Evolutionary conservation across 1,140 invertebrate genomes (phyloP), one percentile per base, ranked within the genome.

Genomic region (Drosophila miranda): DNA sequence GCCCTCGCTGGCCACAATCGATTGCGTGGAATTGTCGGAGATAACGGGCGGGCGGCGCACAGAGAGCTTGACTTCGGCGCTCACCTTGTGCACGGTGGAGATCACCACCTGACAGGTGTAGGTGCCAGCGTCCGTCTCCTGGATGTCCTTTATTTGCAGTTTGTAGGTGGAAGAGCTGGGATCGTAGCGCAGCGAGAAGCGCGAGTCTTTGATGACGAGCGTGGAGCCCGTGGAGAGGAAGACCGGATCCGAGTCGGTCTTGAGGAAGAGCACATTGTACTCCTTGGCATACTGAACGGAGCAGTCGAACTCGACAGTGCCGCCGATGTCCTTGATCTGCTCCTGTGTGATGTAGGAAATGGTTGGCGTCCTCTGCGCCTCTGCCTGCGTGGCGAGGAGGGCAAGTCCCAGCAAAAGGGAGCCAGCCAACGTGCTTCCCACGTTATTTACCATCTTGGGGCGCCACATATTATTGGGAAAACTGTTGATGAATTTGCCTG

Each of bases 341-440:
- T 97, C 95, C 89, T 97, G 96, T 1, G 96, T 96, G 71, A 98
- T 98, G 70, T 96, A 96, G 0, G 96, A 97, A 82, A 98, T 98
- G 1, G 96, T 97, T 3, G 97, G 97, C 13, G 96, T 96, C 69
- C 96, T 93, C 89, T 97, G 96, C 13, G 92, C 92, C 44, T 63
- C 30, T 67, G 80, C 58, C 3, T 70, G 58, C 55, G 64, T 62
- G 68, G 77, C 68, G 11, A 56, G 50, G n/a, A 79, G 16, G n/a
- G 59, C 51, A 1, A 74, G n/a, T 3, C 52, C 13, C 26, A 79
- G 34, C 9, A 88, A 49, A 51, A 79, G 54, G 48, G 34, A 42
- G 23, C 54, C 50, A 46, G 42, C 74, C 16, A 46, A 13, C 11
- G 54, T 58, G 44, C 76, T 57, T 56, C 60, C 60, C 43, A 68